A percentile compares a stretch with the other conserved stretches of the same genome.
Evolutionary conservation across 1,140 invertebrate species (phyloP).

Genomic region (Leucophenga varia): DNA sequence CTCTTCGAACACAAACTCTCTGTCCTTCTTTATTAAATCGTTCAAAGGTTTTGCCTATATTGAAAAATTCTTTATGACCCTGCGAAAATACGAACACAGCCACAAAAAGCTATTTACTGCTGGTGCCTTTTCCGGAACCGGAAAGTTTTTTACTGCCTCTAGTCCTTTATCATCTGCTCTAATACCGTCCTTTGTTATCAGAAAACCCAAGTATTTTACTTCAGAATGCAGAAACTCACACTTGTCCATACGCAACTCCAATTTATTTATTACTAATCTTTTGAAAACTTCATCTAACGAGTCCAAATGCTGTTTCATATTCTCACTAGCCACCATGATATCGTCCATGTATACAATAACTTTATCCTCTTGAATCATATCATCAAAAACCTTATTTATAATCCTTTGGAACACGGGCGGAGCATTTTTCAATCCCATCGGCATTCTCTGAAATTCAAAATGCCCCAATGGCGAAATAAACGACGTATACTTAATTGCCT

Average conservation of each 20-base stretch:
- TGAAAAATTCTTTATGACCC: slow-evolving; percentile 24
- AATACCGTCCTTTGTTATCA: not conserved
- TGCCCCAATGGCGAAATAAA: slow-evolving; percentile 1
- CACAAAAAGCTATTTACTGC: slow-evolving; percentile 22
- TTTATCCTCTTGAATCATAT: slow-evolving; percentile 1
- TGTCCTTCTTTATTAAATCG: slow-evolving; percentile 26
- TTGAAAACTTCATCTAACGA: not conserved
- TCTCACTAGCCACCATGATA: slow-evolving; percentile 1
- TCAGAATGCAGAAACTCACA: not conserved
- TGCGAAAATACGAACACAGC: slow-evolving; percentile 17
- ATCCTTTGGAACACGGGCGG: not conserved
- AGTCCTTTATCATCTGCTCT: not conserved
- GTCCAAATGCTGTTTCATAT: slow-evolving; percentile 8
- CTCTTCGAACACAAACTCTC: slow-evolving; percentile 16
- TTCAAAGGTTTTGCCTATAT: slow-evolving; percentile 21
- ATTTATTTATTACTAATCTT: not conserved
- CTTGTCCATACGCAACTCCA: slow-evolving; percentile 2
- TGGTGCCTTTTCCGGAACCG: slow-evolving; percentile 19
- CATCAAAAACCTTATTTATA: slow-evolving; percentile 3
- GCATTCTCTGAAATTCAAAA: slow-evolving; percentile 2
- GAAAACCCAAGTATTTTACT: slow-evolving; percentile 2
- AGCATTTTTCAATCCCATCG: not conserved
- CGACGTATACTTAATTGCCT: slow-evolving; percentile 1
- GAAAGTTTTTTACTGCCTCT: slow-evolving; percentile 6
- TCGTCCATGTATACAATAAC: slow-evolving; percentile 10